These are phyloP conservation scores for Chaetura pelagica DNA, from an alignment of 2,113 vertebrate species.

Conservation along the genomic window DNA sequence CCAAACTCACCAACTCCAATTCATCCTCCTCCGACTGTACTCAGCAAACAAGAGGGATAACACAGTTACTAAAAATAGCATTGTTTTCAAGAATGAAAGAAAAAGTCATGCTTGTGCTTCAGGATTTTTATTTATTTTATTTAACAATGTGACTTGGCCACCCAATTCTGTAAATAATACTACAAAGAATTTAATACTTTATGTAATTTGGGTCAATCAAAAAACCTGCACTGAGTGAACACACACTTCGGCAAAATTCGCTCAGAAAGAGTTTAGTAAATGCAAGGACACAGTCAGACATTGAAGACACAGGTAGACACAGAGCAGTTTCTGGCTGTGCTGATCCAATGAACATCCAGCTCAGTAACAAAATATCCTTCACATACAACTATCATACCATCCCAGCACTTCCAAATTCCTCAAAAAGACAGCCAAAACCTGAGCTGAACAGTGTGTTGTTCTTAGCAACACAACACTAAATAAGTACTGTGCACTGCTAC, in stretches of 20 bases:
- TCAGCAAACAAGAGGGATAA: conserved; percentile 84
- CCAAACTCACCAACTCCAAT: conserved; percentile 97
- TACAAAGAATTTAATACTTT: background rate
- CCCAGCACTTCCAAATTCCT: background rate
- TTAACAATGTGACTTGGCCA: background rate
- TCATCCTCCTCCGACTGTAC: conserved; percentile 97
- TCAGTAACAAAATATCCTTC: background rate
- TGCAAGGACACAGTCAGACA: background rate
- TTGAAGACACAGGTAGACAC: background rate
- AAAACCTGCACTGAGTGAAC: background rate
- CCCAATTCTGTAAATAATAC: background rate
- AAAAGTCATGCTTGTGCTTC: conserved; percentile 23
- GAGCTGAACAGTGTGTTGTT: fast-evolving
- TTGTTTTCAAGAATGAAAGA: conserved; percentile 55
- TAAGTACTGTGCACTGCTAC: background rate
- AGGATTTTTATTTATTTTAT: background rate
- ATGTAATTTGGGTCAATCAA: fast-evolving
- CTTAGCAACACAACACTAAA: background rate
- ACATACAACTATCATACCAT: background rate
- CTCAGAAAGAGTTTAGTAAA: background rate
- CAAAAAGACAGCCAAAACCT: background rate
- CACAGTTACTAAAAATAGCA: conserved; percentile 78
- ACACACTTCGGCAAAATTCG: background rate
- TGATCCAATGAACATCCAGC: background rate
- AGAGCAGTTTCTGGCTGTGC: background rate